phyloP scores from a whole-genome alignment of 1,140 invertebrate genomes.

The Magallana angulata region DNA sequence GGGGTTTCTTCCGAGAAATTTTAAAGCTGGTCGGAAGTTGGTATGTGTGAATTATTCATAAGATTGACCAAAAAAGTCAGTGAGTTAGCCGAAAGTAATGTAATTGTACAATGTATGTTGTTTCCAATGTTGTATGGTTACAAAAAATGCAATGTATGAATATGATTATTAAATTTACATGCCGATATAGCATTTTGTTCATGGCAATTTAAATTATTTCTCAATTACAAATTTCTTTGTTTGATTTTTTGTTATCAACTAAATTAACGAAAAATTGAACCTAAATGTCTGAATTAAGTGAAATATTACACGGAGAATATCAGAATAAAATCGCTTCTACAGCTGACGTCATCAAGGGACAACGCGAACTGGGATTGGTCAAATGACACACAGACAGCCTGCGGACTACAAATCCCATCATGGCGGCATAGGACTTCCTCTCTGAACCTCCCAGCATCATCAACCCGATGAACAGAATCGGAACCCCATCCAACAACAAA shows the following conservation, averaged over 20 bases:
- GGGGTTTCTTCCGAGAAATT: too few species aligned
- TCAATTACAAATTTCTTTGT: neutral
- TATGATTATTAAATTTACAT: neutral
- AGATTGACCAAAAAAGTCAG: too few species aligned
- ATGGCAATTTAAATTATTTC: too few species aligned
- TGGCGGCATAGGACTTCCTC: slow-evolving; percentile 43
- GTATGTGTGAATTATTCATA: too few species aligned
- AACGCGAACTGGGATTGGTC: slow-evolving; percentile 40
- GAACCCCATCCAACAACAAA: slow-evolving; percentile 55
- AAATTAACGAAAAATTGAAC: too few species aligned
- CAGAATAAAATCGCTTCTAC: slow-evolving; percentile 47
- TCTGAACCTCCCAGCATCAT: slow-evolving; percentile 39
- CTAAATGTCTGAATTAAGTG: too few species aligned
- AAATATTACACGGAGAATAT: neutral
- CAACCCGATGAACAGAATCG: slow-evolving; percentile 50
- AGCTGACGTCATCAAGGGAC: slow-evolving; percentile 49
- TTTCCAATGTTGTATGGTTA: too few species aligned
- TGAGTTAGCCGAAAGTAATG: too few species aligned
- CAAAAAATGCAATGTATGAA: too few species aligned
- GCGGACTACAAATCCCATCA: slow-evolving; percentile 50
- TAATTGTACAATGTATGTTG: too few species aligned
- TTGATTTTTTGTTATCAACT: too few species aligned
- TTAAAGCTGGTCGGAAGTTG: too few species aligned
- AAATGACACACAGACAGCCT: slow-evolving; percentile 36
- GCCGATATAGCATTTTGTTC: neutral